Evolutionary conservation across 2,797 vertebrate genomes (phyloP).

Genomic region (Novumbra hubbsi): DNA sequence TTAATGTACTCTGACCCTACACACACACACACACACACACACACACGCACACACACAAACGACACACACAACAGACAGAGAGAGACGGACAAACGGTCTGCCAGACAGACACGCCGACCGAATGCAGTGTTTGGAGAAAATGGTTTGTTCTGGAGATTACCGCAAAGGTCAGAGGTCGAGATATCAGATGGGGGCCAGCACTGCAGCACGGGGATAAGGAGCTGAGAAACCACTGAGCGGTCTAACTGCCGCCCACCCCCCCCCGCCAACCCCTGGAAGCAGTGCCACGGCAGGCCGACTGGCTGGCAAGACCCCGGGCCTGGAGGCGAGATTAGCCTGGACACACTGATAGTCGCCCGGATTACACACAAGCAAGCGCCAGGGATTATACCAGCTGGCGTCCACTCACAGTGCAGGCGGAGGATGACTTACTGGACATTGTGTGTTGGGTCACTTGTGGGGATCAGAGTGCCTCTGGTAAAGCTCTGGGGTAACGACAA

Average conservation of each 20-base stretch:
- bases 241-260: slow-evolving; percentile 79
- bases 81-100: neutral
- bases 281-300: slow-evolving; percentile 14
- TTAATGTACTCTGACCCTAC: slow-evolving; percentile 23
- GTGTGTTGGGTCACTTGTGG: neutral
- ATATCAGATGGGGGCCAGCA: slow-evolving; percentile 59
- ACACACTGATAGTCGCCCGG: slow-evolving; percentile 52
- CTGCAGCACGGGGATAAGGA: slow-evolving; percentile 49
- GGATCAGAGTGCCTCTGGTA: neutral
- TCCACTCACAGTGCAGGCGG: slow-evolving; percentile 49
- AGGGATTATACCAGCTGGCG: slow-evolving; percentile 39
- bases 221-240: slow-evolving; percentile 32
- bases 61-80: slow-evolving; percentile 8
- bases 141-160: slow-evolving; percentile 52
- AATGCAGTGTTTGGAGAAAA: slow-evolving; percentile 21
- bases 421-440: slow-evolving; percentile 23
- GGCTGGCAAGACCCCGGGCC: slow-evolving; percentile 52
- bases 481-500: neutral
- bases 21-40: too few species aligned
- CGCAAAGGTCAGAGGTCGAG: slow-evolving; percentile 46
- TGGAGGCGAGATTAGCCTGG: slow-evolving; percentile 54
- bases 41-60: too few species aligned
- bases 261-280: slow-evolving; percentile 80
- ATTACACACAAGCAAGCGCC: slow-evolving; percentile 41
- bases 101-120: neutral